phyloP scores from a whole-genome alignment of 2,113 vertebrate genomes.

The Clarias magur region DNA sequence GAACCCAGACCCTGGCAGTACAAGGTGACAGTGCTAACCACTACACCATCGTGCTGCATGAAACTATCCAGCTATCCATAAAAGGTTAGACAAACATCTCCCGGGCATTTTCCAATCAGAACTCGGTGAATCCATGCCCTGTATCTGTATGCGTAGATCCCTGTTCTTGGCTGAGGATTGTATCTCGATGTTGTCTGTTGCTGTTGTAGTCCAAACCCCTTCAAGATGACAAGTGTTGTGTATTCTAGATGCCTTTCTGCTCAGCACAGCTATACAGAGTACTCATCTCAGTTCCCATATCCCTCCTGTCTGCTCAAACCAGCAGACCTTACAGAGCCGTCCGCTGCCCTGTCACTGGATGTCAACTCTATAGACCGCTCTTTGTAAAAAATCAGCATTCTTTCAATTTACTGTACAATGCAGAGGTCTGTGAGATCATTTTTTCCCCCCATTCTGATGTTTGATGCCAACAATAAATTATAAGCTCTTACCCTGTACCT shows the following conservation, averaged over 20 bases:
- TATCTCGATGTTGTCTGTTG: not conserved
- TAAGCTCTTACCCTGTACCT: not conserved
- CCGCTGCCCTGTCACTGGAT: not conserved
- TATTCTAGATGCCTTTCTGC: not conserved
- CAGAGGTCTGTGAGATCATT: not conserved
- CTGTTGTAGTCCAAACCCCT: not conserved
- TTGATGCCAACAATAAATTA: not conserved
- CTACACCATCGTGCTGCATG: no score
- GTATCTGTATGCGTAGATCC: not conserved
- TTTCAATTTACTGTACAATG: not conserved
- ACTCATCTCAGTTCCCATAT: not conserved
- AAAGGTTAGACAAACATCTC: not conserved
- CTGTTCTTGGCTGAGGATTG: not conserved
- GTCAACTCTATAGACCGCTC: not conserved
- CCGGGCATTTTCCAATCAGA: not conserved
- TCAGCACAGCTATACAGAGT: not conserved
- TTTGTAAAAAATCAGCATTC: not conserved
- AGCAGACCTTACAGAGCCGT: no score
- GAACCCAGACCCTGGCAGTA: no score
- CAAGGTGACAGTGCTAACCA: no score
- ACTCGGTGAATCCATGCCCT: fast-evolving
- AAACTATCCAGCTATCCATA: not conserved
- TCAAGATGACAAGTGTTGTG: not conserved
- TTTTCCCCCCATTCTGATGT: not conserved
- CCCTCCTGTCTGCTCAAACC: not conserved